These are phyloP conservation scores for Atethmia centrago DNA, from an alignment of 2,888 invertebrate genomes.

Conservation along the genomic window DNA sequence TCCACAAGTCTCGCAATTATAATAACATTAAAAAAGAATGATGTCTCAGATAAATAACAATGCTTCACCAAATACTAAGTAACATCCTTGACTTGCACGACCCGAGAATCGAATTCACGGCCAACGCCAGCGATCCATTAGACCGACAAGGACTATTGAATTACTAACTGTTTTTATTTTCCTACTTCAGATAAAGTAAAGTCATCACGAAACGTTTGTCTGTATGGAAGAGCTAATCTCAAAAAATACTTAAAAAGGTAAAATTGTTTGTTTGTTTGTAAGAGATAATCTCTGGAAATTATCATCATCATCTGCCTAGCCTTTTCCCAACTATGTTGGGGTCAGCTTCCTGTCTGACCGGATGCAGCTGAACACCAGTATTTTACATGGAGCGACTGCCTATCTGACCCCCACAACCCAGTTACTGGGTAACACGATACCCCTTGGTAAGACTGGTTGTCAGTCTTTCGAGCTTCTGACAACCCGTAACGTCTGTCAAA, in stretches of 20 bases:
- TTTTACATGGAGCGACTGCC: no score
- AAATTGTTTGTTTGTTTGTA: not conserved
- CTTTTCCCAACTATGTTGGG: no score
- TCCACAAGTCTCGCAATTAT: not conserved
- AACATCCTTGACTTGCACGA: conserved; percentile 64
- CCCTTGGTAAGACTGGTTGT: no score
- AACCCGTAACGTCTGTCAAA: no score
- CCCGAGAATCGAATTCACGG: conserved; percentile 67
- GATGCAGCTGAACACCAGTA: no score
- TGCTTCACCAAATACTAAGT: conserved; percentile 36
- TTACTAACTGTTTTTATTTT: conserved; percentile 45
- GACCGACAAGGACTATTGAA: conserved; percentile 64
- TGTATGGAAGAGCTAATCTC: not conserved
- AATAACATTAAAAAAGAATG: not conserved
- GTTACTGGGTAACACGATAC: no score
- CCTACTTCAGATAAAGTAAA: conserved; percentile 22
- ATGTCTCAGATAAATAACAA: conserved; percentile 42
- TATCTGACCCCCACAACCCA: no score
- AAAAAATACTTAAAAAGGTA: not conserved
- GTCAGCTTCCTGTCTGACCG: no score
- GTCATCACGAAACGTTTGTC: conserved; percentile 16
- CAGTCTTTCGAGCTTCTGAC: no score
- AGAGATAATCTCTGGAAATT: not conserved
- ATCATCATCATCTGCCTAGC: no score
- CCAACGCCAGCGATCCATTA: conserved; percentile 57